Evolutionary conservation across 2,797 vertebrate species (phyloP), one percentile per base, ranked within the genome.

Genomic region (Choloepus didactylus): DNA sequence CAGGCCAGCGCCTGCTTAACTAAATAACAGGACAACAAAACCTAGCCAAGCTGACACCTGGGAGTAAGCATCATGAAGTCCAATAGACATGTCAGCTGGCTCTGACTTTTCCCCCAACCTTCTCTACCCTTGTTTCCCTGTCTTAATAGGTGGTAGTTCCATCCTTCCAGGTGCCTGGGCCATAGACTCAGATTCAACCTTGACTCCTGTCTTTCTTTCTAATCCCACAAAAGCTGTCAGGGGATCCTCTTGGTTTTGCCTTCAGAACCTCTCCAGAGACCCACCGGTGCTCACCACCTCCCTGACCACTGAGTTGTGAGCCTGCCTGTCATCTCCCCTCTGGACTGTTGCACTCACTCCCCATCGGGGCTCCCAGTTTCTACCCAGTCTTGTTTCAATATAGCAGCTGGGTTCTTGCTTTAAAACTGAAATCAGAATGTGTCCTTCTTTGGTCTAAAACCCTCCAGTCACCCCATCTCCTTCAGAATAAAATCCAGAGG

Each of bases 261-360:
- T 14, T 64, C 62, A 64, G 62, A 64, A 31, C 35, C 66, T 67
- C 66, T 56, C 9, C 14, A 16, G n/a, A 67, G 54, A 69, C 41
- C 64, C 27, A 2, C 51, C 31, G 10, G 51, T 9, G 3, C 69
- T 41, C 35, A n/a, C 75, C 10, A 4, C 19, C 16, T 29, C 21
- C 21, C 9, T 6, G 2, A 6, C 92, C 2, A 27, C 62, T 9
- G 0, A 46, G 14, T 0, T 11, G 5, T 46, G 31, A 46, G 31
- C 18, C 23, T 4, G 0, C 27, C 27, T 4, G 0, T 77, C 41
- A 0, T 41, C 5, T n/a, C 1, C 31, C 2, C 18, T 4, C 19
- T 2, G 12, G n/a, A 7, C 38, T 59, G 46, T 12, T 25, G n/a
- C 18, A 4, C 11, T 35, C 3, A 21, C 5, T 3, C 51, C 59